phyloP scores from a whole-genome alignment of 2,797 vertebrate species.

The Syndactyla subalaris region DNA sequence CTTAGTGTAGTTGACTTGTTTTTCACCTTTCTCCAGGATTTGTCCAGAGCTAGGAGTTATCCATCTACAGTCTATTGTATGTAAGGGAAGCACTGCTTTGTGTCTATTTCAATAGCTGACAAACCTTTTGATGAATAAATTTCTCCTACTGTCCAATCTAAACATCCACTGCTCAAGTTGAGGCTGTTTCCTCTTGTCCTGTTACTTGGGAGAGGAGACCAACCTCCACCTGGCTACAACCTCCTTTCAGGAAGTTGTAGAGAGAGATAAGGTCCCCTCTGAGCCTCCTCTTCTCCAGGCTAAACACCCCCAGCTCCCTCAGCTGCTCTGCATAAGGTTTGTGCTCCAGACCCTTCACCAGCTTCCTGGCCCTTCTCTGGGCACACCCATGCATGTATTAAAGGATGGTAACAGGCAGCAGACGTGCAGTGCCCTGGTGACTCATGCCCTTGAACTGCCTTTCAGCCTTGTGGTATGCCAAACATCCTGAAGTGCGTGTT shows the following conservation, averaged over 20 bases:
- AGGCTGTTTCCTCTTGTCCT: not conserved
- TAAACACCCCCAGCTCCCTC: not conserved
- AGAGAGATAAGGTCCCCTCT: fast-evolving
- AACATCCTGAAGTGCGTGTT: not conserved
- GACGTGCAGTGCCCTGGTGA: not conserved
- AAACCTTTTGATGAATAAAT: not conserved
- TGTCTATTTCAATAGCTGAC: not conserved
- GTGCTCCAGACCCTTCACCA: not conserved
- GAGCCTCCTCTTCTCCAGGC: not conserved
- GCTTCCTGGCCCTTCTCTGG: not conserved
- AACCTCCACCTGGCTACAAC: not conserved
- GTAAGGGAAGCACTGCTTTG: not conserved
- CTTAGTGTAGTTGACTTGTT: not conserved
- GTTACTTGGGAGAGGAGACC: not conserved
- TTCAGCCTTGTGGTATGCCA: not conserved
- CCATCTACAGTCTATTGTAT: not conserved
- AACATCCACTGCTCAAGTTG: not conserved
- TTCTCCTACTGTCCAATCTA: not conserved
- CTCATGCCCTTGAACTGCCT: not conserved
- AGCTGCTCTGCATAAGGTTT: not conserved
- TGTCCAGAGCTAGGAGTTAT: not conserved
- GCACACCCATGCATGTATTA: not conserved
- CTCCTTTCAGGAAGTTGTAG: not conserved
- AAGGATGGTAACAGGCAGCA: not conserved
- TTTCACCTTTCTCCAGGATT: not conserved